These are phyloP conservation scores for Bungarus multicinctus DNA, from an alignment of 2,113 vertebrate genomes.

Conservation along the genomic window DNA sequence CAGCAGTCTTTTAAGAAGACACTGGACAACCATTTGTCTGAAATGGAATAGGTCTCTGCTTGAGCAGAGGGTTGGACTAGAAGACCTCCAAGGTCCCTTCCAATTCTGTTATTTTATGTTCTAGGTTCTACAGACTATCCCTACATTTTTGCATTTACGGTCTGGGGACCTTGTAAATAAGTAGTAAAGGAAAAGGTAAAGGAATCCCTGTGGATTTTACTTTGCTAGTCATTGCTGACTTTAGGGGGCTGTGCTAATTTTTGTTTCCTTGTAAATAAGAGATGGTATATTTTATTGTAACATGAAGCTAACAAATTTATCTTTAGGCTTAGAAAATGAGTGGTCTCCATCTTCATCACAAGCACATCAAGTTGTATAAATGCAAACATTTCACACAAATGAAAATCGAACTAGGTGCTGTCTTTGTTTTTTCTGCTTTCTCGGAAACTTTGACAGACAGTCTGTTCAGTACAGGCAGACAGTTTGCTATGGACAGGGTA, in stretches of 20 bases:
- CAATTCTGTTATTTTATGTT: neutral
- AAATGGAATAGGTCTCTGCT: neutral
- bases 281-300: slow-evolving; percentile 33
- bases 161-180: slow-evolving; percentile 48
- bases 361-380: slow-evolving; percentile 23
- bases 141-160: slow-evolving; percentile 51
- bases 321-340: slow-evolving; percentile 37
- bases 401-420: slow-evolving; percentile 35
- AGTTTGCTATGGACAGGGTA: neutral
- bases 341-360: neutral
- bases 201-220: neutral
- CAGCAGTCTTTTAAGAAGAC: neutral
- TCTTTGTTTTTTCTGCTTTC: slow-evolving; percentile 19
- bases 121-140: neutral
- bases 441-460: neutral
- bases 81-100: neutral
- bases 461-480: slow-evolving; percentile 25
- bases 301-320: slow-evolving; percentile 10
- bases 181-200: neutral
- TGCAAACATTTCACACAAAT: slow-evolving; percentile 32
- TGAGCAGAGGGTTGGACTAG: neutral
- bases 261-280: neutral
- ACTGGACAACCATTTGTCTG: neutral
- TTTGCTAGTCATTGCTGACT: neutral
- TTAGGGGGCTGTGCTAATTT: neutral